These are phyloP conservation scores for Fissipunctia ypsillon DNA, from an alignment of 2,888 invertebrate genomes.

Conservation along the genomic window DNA sequence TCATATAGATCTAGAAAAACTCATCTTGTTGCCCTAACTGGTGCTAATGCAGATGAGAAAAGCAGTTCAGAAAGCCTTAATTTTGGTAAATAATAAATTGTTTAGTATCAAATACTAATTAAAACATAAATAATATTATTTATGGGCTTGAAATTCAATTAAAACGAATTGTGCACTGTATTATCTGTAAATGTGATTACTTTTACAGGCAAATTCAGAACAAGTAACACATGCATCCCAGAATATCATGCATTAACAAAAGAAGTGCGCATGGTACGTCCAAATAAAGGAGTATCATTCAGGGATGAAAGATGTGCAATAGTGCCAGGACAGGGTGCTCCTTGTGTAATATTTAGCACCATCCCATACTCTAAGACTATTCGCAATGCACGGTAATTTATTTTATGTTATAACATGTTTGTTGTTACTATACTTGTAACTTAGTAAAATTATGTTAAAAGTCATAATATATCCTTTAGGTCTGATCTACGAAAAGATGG, in stretches of 20 bases:
- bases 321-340: slow-evolving; percentile 94
- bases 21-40: slow-evolving; percentile 87
- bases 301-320: slow-evolving; percentile 95
- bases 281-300: slow-evolving; percentile 92
- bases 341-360: slow-evolving; percentile 96
- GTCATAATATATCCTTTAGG: slow-evolving; percentile 65
- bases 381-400: slow-evolving; percentile 90
- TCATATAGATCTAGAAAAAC: slow-evolving; percentile 80
- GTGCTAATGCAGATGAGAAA: slow-evolving; percentile 91
- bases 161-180: slow-evolving; percentile 19
- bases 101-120: slow-evolving; percentile 13
- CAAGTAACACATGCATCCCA: slow-evolving; percentile 88
- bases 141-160: neutral
- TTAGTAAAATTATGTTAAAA: neutral
- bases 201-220: slow-evolving; percentile 86
- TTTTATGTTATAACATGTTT: slow-evolving; percentile 6
- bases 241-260: slow-evolving; percentile 90
- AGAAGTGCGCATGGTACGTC: slow-evolving; percentile 91
- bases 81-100: slow-evolving; percentile 83
- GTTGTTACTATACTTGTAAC: neutral
- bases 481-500: slow-evolving; percentile 93
- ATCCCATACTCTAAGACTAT: slow-evolving; percentile 95
- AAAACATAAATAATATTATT: slow-evolving; percentile 8
- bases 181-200: slow-evolving; percentile 34
- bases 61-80: slow-evolving; percentile 96